Evolutionary conservation across 1,140 invertebrate genomes (phyloP).

Genomic region (Oreohelix idahoensis): DNA sequence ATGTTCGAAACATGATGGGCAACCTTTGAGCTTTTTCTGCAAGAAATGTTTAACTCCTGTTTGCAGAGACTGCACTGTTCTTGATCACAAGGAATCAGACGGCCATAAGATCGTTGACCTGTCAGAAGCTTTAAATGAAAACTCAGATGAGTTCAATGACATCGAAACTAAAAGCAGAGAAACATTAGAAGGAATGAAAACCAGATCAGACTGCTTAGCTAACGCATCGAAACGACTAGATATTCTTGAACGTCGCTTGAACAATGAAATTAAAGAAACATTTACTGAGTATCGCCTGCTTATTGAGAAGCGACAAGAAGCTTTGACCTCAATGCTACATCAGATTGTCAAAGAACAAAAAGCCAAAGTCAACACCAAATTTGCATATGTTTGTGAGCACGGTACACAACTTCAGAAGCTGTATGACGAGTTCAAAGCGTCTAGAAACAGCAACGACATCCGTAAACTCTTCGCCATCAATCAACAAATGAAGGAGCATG

Average conservation of each 20-base stretch:
- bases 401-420: conserved; percentile 64
- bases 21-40: conserved; percentile 70
- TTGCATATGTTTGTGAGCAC: conserved; percentile 60
- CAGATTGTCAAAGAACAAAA: conserved; percentile 64
- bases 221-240: conserved; percentile 68
- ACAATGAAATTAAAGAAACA: conserved; percentile 64
- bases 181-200: conserved; percentile 60
- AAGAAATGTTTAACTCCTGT: conserved; percentile 64
- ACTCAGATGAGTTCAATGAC: conserved; percentile 57
- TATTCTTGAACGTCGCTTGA: conserved; percentile 60
- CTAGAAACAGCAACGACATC: conserved; percentile 58
- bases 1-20: conserved; percentile 65
- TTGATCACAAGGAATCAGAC: conserved; percentile 68
- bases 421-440: conserved; percentile 60
- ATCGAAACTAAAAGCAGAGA: conserved; percentile 60
- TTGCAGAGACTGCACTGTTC: conserved; percentile 68
- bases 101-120: conserved; percentile 66
- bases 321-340: conserved; percentile 54
- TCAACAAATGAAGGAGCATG: conserved; percentile 58
- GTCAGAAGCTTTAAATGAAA: conserved; percentile 59
- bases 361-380: conserved; percentile 56
- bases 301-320: conserved; percentile 63
- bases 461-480: conserved; percentile 62
- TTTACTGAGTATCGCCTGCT: conserved; percentile 68
- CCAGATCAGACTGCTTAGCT: conserved; percentile 56